Evolutionary conservation across 2,888 invertebrate genomes (phyloP).

Genomic region (Oxyteleia sp.): DNA sequence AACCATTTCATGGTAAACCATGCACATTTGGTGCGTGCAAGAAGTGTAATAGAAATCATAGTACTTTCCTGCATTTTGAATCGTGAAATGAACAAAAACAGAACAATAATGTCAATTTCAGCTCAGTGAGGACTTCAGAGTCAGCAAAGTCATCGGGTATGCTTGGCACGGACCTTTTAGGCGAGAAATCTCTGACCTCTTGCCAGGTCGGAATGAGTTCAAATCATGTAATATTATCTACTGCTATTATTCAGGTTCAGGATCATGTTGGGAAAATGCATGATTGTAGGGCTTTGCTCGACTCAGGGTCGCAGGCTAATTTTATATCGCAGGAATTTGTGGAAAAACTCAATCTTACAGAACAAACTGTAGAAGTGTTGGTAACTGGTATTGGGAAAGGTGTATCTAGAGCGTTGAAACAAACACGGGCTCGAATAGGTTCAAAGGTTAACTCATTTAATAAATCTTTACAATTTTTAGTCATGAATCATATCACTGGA

Average conservation of each 20-base stretch:
- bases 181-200: too few relatives aligned
- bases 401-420: neutral
- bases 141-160: too few relatives aligned
- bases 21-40: neutral
- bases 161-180: too few relatives aligned
- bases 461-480: constrained; percentile 4
- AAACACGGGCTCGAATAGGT: neutral
- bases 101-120: too few relatives aligned
- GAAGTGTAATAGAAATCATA: neutral
- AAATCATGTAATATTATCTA: constrained; percentile 10
- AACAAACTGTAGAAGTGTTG: neutral
- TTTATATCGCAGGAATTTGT: constrained; percentile 3
- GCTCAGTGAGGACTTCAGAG: too few relatives aligned
- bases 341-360: neutral
- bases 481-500: neutral
- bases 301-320: neutral
- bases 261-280: neutral
- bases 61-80: neutral
- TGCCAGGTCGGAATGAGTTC: neutral
- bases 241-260: neutral
- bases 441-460: constrained; percentile 2
- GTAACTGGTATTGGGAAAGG: neutral
- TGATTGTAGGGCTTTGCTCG: neutral
- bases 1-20: too few relatives aligned
- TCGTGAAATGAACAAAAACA: neutral